Evolutionary conservation across 1,140 invertebrate genomes (phyloP), one percentile per base, ranked within the genome.

Genomic region (Penaeus vannamei): DNA sequence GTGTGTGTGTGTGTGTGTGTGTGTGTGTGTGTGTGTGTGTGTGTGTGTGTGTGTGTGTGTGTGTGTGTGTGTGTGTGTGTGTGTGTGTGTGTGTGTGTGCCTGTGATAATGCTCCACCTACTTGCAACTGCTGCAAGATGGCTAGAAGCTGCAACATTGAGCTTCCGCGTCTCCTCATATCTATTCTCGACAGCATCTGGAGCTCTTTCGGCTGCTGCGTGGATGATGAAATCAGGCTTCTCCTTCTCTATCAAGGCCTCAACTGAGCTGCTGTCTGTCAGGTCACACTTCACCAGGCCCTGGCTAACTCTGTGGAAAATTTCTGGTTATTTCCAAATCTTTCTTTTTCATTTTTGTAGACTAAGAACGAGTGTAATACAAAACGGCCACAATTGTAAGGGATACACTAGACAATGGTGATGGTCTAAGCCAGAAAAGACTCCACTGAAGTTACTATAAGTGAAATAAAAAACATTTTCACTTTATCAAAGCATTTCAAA

Each of bases 161-260:
- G 90, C 60, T 92, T 90, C 19, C 92, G 88, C 17, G 94, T 93
- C 29, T 90, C 92, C 29, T 94, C 93, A 84, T 92, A 92, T 81
- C 94, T 91, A 62, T 92, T 93, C 85, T 95, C 94, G 20, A 95
- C 94, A 91, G 93, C 92, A 91, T 95, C 94, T 19, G 94, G 94
- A 82, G 92, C 93, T 80, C 94, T 92, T 81, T 94, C 93, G 72
- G 95, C 95, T 66, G 95, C 95, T 91, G 93, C 92, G 91, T 95
- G 94, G 79, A 95, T 93, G 60, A 95, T 93, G 29, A 94, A 87
- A 81, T 93, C 85, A 42, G 95, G 95, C 92, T 93, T 91, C 82
- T 92, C 92, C 26, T 92, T 91, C 90, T 92, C 86, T 22, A 95
- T 87, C 10, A 93, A 85, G 61, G 92, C 86, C 62, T 91, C 87